Evolutionary conservation across 2,797 vertebrate genomes (phyloP).

Genomic region (Rallus crepitans): DNA sequence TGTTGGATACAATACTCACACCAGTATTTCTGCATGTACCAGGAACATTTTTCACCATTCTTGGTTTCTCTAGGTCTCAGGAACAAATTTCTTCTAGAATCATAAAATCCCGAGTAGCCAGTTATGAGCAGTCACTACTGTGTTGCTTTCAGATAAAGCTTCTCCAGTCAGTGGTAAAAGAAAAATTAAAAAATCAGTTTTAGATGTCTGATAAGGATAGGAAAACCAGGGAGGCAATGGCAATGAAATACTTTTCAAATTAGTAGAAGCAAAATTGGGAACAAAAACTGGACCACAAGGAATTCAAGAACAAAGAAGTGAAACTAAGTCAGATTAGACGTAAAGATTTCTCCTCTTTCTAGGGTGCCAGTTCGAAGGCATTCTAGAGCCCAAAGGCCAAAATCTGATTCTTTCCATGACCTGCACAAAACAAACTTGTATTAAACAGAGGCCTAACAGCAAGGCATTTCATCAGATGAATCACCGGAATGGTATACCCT

Average conservation of each 20-base stretch:
- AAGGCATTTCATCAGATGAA: conserved; percentile 33
- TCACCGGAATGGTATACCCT: not conserved
- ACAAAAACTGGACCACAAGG: not conserved
- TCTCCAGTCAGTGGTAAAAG: not conserved
- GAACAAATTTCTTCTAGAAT: conserved; percentile 25
- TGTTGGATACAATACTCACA: not conserved
- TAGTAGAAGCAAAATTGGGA: not conserved
- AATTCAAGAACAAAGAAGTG: not conserved
- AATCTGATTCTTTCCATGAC: conserved; percentile 23
- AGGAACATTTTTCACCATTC: not conserved
- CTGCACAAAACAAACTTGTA: not conserved
- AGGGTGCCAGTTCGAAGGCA: not conserved
- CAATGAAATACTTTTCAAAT: not conserved
- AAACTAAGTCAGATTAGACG: not conserved
- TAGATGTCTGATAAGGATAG: not conserved
- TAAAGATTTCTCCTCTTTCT: not conserved
- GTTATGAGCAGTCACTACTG: not conserved
- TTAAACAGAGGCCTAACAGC: not conserved
- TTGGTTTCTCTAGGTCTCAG: not conserved
- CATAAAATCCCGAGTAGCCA: not conserved
- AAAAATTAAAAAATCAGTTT: not conserved
- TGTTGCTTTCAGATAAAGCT: not conserved
- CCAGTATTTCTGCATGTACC: not conserved
- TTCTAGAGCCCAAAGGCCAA: not conserved
- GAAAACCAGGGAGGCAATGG: not conserved